These are phyloP conservation scores for Myrmecobius fasciatus DNA, from an alignment of 2,113 vertebrate species.

Conservation along the genomic window DNA sequence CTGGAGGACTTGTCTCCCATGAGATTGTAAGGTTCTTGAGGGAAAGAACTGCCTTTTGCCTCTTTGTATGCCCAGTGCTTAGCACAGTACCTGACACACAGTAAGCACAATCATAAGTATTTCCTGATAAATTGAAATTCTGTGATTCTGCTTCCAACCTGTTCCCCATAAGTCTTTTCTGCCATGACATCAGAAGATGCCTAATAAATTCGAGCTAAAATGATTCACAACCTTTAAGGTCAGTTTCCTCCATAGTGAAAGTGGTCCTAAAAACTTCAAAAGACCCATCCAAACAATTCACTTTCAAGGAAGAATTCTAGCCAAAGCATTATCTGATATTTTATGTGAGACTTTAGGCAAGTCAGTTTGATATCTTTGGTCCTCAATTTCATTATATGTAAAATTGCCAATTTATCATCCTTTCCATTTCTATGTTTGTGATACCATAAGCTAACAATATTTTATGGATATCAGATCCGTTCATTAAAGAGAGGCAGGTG, in stretches of 20 bases:
- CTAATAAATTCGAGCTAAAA: background rate
- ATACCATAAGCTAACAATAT: background rate
- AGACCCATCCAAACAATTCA: background rate
- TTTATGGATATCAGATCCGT: background rate
- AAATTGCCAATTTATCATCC: background rate
- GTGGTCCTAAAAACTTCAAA: background rate
- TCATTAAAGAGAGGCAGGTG: background rate
- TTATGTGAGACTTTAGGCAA: background rate
- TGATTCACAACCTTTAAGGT: background rate
- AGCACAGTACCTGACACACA: background rate
- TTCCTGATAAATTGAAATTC: background rate
- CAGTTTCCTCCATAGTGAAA: slow-evolving; percentile 22
- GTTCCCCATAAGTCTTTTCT: background rate
- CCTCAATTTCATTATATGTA: background rate
- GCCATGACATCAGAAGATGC: background rate
- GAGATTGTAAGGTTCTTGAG: background rate
- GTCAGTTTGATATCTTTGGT: background rate
- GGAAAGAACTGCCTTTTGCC: background rate
- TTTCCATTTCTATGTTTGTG: background rate
- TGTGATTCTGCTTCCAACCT: background rate
- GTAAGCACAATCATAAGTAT: background rate
- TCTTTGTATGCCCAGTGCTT: background rate
- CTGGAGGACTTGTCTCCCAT: background rate
- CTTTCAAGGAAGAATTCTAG: background rate
- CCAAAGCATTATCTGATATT: background rate